Base-by-base conservation (phyloP, 2,797 vertebrate genomes). In the Philypnodon macrostomus region DNA sequence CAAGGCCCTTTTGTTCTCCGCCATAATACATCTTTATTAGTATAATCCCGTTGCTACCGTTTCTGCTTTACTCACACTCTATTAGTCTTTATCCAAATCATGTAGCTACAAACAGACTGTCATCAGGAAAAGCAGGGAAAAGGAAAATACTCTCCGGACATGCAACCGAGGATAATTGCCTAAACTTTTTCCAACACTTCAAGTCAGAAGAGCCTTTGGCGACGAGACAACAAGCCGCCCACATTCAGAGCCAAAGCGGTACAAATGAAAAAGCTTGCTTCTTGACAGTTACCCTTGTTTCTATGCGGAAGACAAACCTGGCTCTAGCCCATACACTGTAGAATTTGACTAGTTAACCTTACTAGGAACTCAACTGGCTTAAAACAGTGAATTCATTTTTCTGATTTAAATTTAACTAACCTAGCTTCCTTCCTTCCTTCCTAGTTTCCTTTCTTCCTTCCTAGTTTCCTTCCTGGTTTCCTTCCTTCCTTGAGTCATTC, bases 11-110 rank as follows among this genome's bases (percentile, higher is more conserved):
- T 83, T 86, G 81, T 85, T 86, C 73, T 55, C 52, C 50, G 69
- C 76, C 75, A 70, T 84, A 85, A 87, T 89, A 86, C 71, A 80
- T 87, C 87, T 87, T 87, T 87, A 86, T 89, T 88, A 85, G 69
- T 72, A 75, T 76, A 77, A 85, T 87, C 82, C 86, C 61, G 58
- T 65, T 54, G 76, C 81, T 82, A 60, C 66, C 47, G 48, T 23
- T 23, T 3, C 21, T 75, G 80, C 83, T 79, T 78, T 82, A 72
- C 77, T 77, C 74, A 83, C 81, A 85, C 83, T 81, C 81, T 76
- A 88, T 89, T 86, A 85, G 79, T 89, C 87, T 87, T 85, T 83
- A 87, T 85, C 83, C 77, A 82, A 83, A 88, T 85, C 78, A 72
- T 75, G 78, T 80, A 80, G 80, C 72, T 69, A 83, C 80, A 80